Evolutionary conservation across 2,113 vertebrate genomes (phyloP).

Genomic region (Corythornis vintsioides): DNA sequence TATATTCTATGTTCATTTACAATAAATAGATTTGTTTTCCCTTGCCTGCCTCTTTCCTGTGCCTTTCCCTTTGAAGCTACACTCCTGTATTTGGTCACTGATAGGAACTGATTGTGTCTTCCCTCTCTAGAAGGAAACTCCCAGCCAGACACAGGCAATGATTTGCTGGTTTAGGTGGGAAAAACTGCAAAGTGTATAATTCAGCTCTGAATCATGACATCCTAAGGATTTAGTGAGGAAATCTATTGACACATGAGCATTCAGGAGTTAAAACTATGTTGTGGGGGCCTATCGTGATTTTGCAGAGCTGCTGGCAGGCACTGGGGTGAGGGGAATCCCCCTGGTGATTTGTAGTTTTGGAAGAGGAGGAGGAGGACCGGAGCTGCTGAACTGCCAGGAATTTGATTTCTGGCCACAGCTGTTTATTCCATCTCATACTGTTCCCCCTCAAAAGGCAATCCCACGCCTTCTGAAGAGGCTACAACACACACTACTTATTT

Average conservation of each 20-base stretch:
- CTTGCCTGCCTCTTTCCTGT: neutral
- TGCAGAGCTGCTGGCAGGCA: conserved; percentile 64
- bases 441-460: conserved; percentile 47
- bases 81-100: neutral
- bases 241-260: neutral
- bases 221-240: neutral
- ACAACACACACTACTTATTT: conserved; percentile 58
- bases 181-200: neutral
- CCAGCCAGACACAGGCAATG: neutral
- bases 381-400: conserved; percentile 66
- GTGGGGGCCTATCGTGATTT: conserved; percentile 51
- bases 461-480: conserved; percentile 59
- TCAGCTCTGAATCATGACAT: neutral
- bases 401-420: conserved; percentile 73
- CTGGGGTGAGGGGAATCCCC: conserved; percentile 56
- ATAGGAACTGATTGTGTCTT: neutral
- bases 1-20: neutral
- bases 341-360: conserved; percentile 70
- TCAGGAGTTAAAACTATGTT: conserved; percentile 31
- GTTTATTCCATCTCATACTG: conserved; percentile 65
- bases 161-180: neutral
- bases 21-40: neutral
- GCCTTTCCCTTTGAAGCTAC: neutral
- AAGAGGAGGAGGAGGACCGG: conserved; percentile 33
- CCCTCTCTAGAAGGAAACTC: neutral